Evolutionary conservation across 2,113 vertebrate genomes (phyloP).

Genomic region (Colinus virginianus): DNA sequence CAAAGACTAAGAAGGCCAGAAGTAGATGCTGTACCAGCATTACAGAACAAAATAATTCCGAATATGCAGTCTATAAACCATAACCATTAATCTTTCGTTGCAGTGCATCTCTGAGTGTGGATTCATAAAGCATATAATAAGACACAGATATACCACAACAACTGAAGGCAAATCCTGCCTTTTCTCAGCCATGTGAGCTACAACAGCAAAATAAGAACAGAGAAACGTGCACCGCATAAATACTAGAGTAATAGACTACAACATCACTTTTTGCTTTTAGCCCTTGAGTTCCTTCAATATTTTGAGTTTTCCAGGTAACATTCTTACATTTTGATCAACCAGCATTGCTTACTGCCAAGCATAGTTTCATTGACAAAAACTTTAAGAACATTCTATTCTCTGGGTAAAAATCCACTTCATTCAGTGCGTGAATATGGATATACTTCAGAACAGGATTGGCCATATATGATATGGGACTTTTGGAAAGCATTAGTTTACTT

Average conservation of each 20-base stretch:
- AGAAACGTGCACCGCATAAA: background rate
- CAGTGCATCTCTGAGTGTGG: constrained; percentile 25
- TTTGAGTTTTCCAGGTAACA: background rate
- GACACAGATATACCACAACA: constrained; percentile 34
- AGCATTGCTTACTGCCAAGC: background rate
- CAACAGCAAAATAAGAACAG: background rate
- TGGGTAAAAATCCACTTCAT: background rate
- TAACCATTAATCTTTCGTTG: constrained; percentile 59
- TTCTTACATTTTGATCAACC: background rate
- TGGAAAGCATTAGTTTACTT: background rate
- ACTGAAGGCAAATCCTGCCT: constrained; percentile 14
- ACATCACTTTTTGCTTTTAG: background rate
- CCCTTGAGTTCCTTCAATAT: background rate
- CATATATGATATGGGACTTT: background rate
- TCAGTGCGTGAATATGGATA: background rate
- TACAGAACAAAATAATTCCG: constrained; percentile 47
- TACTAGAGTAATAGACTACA: background rate
- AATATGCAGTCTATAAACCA: constrained; percentile 53
- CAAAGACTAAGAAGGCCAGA: constrained; percentile 36
- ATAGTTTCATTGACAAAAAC: background rate
- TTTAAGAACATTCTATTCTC: background rate
- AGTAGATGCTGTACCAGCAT: constrained; percentile 37
- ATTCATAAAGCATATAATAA: constrained; percentile 47
- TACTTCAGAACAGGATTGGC: background rate
- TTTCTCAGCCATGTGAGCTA: constrained; percentile 19